Percentiles rank a stretch among this genome's conserved stretches.
Conservation (phyloP, 2,113 vertebrate species). For the Syrmaticus mikado region DNA sequence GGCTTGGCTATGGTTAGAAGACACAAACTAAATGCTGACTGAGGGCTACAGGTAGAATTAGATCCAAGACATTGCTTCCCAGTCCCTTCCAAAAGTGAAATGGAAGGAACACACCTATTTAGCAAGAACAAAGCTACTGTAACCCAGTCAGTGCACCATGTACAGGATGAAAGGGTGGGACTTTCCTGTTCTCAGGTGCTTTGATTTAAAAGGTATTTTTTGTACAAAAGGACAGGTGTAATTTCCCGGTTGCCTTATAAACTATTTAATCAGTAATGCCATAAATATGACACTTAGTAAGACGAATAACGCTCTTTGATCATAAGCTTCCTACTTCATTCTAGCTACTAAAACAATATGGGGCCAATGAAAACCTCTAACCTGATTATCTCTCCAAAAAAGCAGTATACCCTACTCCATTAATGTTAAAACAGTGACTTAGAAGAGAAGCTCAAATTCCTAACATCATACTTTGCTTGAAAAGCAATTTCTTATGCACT, state of each 20-base stretch:
- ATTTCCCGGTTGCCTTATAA: not conserved
- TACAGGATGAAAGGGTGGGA: not conserved
- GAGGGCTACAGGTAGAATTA: not conserved
- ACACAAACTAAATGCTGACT: not conserved
- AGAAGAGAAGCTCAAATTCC: constrained; percentile 36
- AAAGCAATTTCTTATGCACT: constrained; percentile 45
- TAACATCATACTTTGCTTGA: constrained; percentile 25
- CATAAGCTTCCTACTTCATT: constrained; percentile 23
- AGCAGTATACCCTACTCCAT: not conserved
- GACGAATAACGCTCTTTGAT: constrained; percentile 53
- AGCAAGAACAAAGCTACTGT: not conserved
- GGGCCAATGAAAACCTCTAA: constrained; percentile 35
- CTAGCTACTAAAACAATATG: constrained; percentile 36
- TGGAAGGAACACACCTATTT: not conserved
- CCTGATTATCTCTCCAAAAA: constrained; percentile 41
- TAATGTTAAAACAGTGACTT: constrained; percentile 25
- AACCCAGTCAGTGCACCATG: not conserved
- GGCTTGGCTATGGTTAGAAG: not conserved
- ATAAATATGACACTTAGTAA: constrained; percentile 43
- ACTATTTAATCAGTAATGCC: constrained; percentile 38
- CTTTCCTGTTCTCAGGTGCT: not conserved
- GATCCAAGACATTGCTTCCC: not conserved
- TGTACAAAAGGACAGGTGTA: not conserved
- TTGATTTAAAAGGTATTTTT: constrained; percentile 21
- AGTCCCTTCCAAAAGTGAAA: not conserved